Percentiles rank a stretch among this genome's conserved stretches.
phyloP scores from a whole-genome alignment of 1,140 invertebrate genomes.

The Bombus cullumanus region DNA sequence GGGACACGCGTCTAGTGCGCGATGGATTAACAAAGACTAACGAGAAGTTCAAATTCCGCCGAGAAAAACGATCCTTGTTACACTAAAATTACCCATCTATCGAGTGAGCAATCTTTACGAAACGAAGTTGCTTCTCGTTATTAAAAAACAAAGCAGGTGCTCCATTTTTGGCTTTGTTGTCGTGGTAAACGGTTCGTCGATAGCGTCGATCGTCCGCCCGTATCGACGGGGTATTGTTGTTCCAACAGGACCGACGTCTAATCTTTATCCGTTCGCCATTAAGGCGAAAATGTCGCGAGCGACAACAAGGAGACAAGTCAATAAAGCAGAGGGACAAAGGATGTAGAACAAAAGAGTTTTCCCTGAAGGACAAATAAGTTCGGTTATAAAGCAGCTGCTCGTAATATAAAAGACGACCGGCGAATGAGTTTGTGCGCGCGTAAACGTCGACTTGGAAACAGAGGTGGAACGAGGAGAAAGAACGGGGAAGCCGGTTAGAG shows the following conservation, averaged over 20 bases:
- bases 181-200: not conserved
- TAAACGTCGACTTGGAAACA: not conserved
- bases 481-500: too few relatives aligned
- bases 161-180: too few relatives aligned
- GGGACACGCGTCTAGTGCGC: too few relatives aligned
- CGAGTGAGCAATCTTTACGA: not conserved
- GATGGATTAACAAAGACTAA: too few relatives aligned
- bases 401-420: slow-evolving; percentile 28
- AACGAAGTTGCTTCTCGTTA: not conserved
- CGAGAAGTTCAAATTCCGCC: too few relatives aligned
- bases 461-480: not conserved
- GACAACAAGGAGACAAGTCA: slow-evolving; percentile 20
- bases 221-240: slow-evolving; percentile 14
- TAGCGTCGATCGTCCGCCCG: not conserved
- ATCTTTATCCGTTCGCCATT: slow-evolving; percentile 21
- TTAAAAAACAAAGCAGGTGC: not conserved
- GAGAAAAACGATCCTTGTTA: too few relatives aligned
- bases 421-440: not conserved
- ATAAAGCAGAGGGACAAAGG: slow-evolving; percentile 19
- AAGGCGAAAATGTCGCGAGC: slow-evolving; percentile 22
- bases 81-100: too few relatives aligned
- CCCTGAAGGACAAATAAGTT: slow-evolving; percentile 32
- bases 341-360: slow-evolving; percentile 3
- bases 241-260: not conserved
- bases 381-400: slow-evolving; percentile 42